Evolutionary conservation across 2,888 invertebrate species (phyloP).

Genomic region (Hyposoter didymator): DNA sequence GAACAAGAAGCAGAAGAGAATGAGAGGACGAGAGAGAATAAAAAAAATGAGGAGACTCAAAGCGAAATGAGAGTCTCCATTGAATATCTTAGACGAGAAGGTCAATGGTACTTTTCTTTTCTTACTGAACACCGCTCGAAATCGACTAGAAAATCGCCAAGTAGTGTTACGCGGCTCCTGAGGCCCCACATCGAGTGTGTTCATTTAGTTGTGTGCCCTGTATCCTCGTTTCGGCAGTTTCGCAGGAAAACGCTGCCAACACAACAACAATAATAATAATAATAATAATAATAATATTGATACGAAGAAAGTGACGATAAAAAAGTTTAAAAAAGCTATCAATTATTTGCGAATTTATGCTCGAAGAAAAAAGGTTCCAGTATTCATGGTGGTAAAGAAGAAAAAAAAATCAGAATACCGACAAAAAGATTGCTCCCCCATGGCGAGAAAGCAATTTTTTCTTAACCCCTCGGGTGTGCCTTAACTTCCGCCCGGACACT

Average conservation of each 20-base stretch:
- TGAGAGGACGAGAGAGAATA: neutral
- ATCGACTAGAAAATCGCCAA: neutral
- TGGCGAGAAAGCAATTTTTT: neutral
- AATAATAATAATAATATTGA: too few species aligned
- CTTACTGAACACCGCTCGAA: neutral
- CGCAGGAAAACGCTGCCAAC: too few species aligned
- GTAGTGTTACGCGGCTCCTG: neutral
- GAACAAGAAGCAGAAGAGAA: neutral
- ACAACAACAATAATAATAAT: too few species aligned
- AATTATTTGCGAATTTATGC: neutral
- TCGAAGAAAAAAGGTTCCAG: neutral
- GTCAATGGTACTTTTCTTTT: neutral
- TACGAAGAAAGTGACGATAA: too few species aligned
- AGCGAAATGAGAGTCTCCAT: neutral
- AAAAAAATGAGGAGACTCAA: neutral
- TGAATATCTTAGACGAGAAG: neutral
- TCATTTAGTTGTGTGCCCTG: neutral
- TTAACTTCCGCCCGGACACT: neutral
- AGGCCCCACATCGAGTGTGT: neutral
- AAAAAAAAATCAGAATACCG: neutral
- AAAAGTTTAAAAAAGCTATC: too few species aligned
- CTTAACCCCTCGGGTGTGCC: neutral
- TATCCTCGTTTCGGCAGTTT: neutral
- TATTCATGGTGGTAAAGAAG: neutral
- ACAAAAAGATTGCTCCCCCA: conserved; percentile 1